Evolutionary conservation across 2,113 vertebrate genomes (phyloP), one percentile per base, ranked within the genome.

Genomic region (Trematocara unimaculatum): DNA sequence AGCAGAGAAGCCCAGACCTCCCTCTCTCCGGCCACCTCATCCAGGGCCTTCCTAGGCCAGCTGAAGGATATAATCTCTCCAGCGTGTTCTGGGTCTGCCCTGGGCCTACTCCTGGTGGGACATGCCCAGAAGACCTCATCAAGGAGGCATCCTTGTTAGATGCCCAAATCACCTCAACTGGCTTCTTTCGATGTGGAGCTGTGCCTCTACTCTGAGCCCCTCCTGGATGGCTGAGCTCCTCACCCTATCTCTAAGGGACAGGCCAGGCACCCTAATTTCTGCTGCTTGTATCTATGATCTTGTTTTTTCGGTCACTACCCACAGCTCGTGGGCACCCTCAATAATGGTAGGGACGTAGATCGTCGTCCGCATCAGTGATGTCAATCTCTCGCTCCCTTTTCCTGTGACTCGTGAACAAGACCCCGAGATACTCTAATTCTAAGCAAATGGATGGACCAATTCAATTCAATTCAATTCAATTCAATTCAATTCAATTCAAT

Each of bases 331-430:
- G 49, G 47, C 7, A n/a, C 14, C 45, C 2, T 49, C 1, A 17
- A 18, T 49, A 17, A 49, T 17, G 15, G 47, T 49, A 49, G 47
- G 14, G 7, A 49, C 1, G 7, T 49, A 49, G 7, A 18, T 49
- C 1, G 2, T 49, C 0, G 15, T 51, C 17, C 1, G 15, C 47
- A 18, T 49, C 17, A 9, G 3, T 17, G 15, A 49, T 8, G 4
- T 18, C 7, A 5, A 51, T 18, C 49, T 18, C 17, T 18, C 17
- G 17, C 49, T n/a, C 4, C 49, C 49, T n/a, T 51, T 18, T 18
- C 49, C 1, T 3, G 7, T 51, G 8, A 51, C 49, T n/a, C 1
- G 17, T 51, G 17, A 51, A 51, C 49, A 51, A 51, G 49, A 51
- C 49, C 49, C 49, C 1, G 3, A 51, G 17, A 51, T 51, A 51